Percentiles rank a stretch among this genome's conserved stretches.
phyloP scores from a whole-genome alignment of 2,888 invertebrate species.

The Odontothrips loti region DNA sequence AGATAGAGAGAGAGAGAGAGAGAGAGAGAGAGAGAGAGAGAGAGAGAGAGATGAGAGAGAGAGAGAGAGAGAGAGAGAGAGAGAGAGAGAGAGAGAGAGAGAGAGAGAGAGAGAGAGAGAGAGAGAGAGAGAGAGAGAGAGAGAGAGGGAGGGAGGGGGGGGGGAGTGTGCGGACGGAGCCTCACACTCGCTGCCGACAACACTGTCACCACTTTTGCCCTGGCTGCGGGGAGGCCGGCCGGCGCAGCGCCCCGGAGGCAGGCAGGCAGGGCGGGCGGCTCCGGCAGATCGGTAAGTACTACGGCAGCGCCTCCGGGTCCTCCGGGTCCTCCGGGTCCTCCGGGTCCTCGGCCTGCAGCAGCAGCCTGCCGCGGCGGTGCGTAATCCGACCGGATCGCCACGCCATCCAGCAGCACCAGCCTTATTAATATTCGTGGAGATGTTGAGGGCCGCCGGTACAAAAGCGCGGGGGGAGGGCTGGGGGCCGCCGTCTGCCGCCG shows the following conservation, averaged over 20 bases:
- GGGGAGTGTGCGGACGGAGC: not conserved
- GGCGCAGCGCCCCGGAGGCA: too few relatives aligned
- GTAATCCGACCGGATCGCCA: not conserved
- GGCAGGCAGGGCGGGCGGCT: too few relatives aligned
- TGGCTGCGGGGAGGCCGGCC: not conserved
- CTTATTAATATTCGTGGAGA: constrained; percentile 2
- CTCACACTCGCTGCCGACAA: not conserved
- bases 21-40: too few relatives aligned
- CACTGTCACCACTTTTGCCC: too few relatives aligned
- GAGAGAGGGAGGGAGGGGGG: too few relatives aligned
- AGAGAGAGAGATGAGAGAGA: too few relatives aligned
- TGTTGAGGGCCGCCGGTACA: not conserved
- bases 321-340: too few relatives aligned
- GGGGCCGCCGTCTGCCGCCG: not conserved
- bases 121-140: too few relatives aligned
- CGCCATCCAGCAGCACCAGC: too few relatives aligned
- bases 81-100: not conserved
- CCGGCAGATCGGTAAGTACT: too few relatives aligned
- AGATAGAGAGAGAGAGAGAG: not conserved
- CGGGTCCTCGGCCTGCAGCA: not conserved
- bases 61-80: not conserved
- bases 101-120: too few relatives aligned
- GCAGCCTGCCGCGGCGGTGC: not conserved
- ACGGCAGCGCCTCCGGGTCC: too few relatives aligned
- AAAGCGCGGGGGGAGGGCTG: not conserved